Evolutionary conservation across 2,888 invertebrate species (phyloP), one percentile per base, ranked within the genome.

Genomic region (Harpagoxenus sublaevis): DNA sequence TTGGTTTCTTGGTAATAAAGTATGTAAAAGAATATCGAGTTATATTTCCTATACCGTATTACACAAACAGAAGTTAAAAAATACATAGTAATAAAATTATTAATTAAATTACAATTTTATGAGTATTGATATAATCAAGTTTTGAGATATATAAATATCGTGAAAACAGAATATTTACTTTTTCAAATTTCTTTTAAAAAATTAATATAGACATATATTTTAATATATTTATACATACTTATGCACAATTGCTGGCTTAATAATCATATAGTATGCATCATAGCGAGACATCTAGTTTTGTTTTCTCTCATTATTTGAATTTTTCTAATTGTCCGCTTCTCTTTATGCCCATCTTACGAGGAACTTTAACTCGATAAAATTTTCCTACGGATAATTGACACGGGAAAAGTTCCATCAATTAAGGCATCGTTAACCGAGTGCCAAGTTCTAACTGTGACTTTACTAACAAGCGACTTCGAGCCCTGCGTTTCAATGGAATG

Each of bases 331-430:
- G 15, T 53, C 53, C 15, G 23, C 65, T 65, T 39, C 62, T 63
- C 62, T 53, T 77, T 65, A 63, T 63, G 31, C n/a, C 35, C 23
- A 15, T 77, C 18, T 51, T 51, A 18, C 31, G 10, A 53, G 12
- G 4, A 77, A 51, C 65, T 42, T 77, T 23, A 23, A 63, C 48
- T 48, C 5, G 75, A 51, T 65, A 39, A 75, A 77, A 77, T 65
- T 65, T 78, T n/a, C 78, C 57, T 42, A 55, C 53, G 53, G 42
- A 55, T 78, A 68, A 78, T 68, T 78, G 78, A 42, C 55, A 55
- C 28, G 66, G 42, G 42, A 78, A 68, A 68, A 78, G 68, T 68
- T 78, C 0, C 6, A 68, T 48, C 28, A 78, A 78, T 78, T 78
- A 68, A 68, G 55, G 31, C 55, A 55, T 78, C 78, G 15, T 78